Conservation (phyloP, 1,140 invertebrate genomes). For the Colletes gigas region DNA sequence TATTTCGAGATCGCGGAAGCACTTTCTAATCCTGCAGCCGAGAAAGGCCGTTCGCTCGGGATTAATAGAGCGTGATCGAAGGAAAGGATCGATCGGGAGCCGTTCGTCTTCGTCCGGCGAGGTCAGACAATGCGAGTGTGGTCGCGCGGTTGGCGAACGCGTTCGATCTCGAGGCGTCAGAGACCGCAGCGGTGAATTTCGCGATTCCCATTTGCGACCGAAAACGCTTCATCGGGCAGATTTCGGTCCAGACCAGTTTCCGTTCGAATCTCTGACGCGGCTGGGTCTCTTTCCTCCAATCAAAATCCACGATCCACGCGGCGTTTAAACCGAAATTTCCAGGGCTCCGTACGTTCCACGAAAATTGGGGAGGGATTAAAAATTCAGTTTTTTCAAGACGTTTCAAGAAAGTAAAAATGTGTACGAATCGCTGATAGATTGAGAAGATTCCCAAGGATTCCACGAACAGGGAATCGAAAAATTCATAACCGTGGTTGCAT, state of each 20-base stretch:
- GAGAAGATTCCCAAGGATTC: too few species aligned
- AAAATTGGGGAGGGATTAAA: too few species aligned
- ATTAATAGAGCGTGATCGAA: slow-evolving; percentile 64
- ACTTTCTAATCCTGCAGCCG: slow-evolving; percentile 59
- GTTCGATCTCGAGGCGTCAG: background rate
- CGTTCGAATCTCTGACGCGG: too few species aligned
- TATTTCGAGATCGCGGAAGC: slow-evolving; percentile 68
- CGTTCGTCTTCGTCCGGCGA: slow-evolving; percentile 35
- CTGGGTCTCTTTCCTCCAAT: too few species aligned
- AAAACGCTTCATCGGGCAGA: background rate
- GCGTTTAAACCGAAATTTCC: too few species aligned
- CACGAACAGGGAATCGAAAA: too few species aligned
- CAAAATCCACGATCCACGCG: too few species aligned
- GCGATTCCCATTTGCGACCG: background rate
- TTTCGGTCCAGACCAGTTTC: background rate
- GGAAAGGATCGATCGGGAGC: slow-evolving; percentile 51
- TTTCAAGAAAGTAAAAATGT: too few species aligned
- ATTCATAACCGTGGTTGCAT: too few species aligned
- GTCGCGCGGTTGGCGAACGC: slow-evolving; percentile 11
- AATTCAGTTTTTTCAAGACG: too few species aligned
- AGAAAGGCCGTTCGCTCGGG: slow-evolving; percentile 55
- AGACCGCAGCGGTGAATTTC: background rate
- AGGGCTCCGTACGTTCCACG: too few species aligned
- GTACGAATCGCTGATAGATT: too few species aligned
- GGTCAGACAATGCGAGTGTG: slow-evolving; percentile 25